phyloP scores from a whole-genome alignment of 1,140 invertebrate species.

The Diorhabda carinulata region DNA sequence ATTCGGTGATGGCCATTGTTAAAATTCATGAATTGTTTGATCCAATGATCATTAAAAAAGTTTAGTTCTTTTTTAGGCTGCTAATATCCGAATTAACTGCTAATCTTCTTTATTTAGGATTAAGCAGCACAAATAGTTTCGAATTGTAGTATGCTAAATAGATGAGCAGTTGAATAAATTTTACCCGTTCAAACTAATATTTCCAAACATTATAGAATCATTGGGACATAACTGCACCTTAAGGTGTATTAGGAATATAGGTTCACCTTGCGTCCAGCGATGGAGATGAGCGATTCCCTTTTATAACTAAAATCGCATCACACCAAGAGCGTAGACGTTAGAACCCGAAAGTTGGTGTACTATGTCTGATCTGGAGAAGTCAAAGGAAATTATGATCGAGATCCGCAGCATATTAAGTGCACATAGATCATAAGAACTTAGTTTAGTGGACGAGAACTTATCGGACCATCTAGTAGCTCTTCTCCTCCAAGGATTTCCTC shows the following conservation, averaged over 20 bases:
- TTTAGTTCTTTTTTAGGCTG: too few relatives aligned
- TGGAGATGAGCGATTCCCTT: not conserved
- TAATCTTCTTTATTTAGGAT: too few relatives aligned
- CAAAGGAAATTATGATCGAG: constrained; percentile 84
- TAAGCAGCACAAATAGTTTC: too few relatives aligned
- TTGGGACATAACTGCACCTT: constrained; percentile 52
- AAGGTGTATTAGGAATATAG: constrained; percentile 44
- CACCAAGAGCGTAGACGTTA: constrained; percentile 61
- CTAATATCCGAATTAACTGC: too few relatives aligned
- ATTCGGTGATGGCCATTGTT: too few relatives aligned
- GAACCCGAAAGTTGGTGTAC: constrained; percentile 89
- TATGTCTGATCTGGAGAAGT: constrained; percentile 81
- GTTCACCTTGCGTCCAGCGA: not conserved
- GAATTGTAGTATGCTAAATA: too few relatives aligned
- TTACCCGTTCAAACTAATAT: too few relatives aligned
- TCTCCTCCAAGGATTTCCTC: constrained; percentile 88
- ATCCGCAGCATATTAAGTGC: constrained; percentile 84
- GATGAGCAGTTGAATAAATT: too few relatives aligned
- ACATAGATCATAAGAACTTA: constrained; percentile 87
- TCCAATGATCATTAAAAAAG: too few relatives aligned
- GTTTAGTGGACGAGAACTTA: constrained; percentile 92
- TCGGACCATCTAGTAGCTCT: constrained; percentile 87
- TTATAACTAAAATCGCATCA: constrained; percentile 26
- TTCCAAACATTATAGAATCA: constrained; percentile 53
- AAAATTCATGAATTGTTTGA: too few relatives aligned